Base-by-base conservation (phyloP, 2,888 invertebrate species). In the Prosopocoilus inquinatus region DNA sequence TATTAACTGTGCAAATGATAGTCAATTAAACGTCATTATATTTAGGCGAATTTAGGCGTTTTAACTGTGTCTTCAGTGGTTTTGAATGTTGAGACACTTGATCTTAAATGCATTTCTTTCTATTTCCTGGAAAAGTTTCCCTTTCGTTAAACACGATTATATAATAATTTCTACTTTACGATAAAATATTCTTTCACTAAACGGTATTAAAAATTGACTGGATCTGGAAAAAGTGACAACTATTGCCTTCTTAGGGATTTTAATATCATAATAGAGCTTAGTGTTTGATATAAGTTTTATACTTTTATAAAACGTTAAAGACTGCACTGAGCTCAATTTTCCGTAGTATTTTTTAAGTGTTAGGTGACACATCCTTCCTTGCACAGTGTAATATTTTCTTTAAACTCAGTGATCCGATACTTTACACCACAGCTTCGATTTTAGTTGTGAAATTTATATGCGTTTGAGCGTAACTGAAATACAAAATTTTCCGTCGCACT, bases 311-410 rank as follows among this genome's bases (percentile, higher is more conserved):
- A 55, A 48, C 50, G 34, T 45, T 48, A 12, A 51, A 55, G 58
- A 58, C 58, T 58, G 58, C 20, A 9, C 36, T 32, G 38, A 41
- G 58, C 55, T 58, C 58, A 55, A 58, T 55, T 50, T 58, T 57
- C 28, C 15, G 52, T 52, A 52, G 50, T 4, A 34, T 12, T 32
- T 28, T 15, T 15, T 36, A 35, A 13, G 34, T 48, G 39, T n/a
- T 47, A 15, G 15, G 13, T 15, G 47, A 35, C 20, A 28, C 20
- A 28, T 28, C 20, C 20, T 28, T 28, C 20, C 20, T 28, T 28
- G 20, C 20, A 28, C 20, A 28, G 20, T 28, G 5, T 28, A 5
- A 28, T 28, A 28, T 28, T 28, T 28, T 28, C 20, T 28, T 28
- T 28, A 28, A 28, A 28, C 20, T 28, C 20, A 28, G 20, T 28